These are phyloP conservation scores for Leptinotarsa tumamoca DNA, from an alignment of 2,888 invertebrate genomes.

Conservation along the genomic window DNA sequence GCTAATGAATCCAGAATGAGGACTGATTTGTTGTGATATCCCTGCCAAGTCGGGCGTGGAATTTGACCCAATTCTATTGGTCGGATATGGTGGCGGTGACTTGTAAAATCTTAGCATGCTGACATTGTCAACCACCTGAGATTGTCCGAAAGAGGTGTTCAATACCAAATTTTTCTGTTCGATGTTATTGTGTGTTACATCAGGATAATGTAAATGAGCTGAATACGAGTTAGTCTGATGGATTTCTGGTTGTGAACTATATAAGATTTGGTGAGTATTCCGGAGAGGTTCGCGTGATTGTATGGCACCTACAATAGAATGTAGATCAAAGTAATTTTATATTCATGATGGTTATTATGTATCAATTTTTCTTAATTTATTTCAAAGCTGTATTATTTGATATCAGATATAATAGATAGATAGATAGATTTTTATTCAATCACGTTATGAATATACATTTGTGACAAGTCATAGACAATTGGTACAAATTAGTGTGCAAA, in stretches of 20 bases:
- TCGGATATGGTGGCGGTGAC: slow-evolving; percentile 88
- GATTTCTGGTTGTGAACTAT: slow-evolving; percentile 82
- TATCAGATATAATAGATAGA: too few relatives aligned
- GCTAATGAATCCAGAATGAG: slow-evolving; percentile 60
- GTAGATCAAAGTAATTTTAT: background rate
- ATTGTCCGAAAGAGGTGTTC: slow-evolving; percentile 53
- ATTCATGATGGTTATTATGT: background rate
- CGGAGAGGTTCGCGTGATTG: slow-evolving; percentile 52
- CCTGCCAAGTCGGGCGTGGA: slow-evolving; percentile 88
- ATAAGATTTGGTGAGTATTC: slow-evolving; percentile 66
- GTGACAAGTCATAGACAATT: too few relatives aligned
- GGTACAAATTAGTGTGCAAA: too few relatives aligned
- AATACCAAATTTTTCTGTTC: slow-evolving; percentile 58
- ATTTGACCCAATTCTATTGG: slow-evolving; percentile 81
- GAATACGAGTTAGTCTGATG: slow-evolving; percentile 69
- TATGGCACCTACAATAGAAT: slow-evolving; percentile 59
- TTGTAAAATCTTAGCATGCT: slow-evolving; percentile 79
- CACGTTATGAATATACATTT: too few relatives aligned
- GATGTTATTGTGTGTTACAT: slow-evolving; percentile 72
- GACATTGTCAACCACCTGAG: slow-evolving; percentile 65
- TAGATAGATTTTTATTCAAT: too few relatives aligned
- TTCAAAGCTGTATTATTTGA: too few relatives aligned
- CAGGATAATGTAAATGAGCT: slow-evolving; percentile 71
- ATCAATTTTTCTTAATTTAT: too few relatives aligned
- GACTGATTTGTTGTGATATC: slow-evolving; percentile 71